Evolutionary conservation across 1,140 invertebrate species (phyloP).

Genomic region (Pseudomyrmex dendroicus): DNA sequence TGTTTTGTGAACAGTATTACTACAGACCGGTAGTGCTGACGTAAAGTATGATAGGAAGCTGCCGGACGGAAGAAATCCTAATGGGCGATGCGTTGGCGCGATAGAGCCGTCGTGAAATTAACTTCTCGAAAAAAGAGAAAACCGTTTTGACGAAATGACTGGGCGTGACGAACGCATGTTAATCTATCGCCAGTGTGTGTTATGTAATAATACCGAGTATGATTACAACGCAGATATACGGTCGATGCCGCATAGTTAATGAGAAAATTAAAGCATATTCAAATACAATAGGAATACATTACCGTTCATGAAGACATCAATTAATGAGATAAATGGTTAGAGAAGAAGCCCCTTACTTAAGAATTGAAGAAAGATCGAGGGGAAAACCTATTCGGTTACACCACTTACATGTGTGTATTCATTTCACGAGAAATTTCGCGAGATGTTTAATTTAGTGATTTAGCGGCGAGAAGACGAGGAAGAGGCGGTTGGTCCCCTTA

Average conservation of each 20-base stretch:
- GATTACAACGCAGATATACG: slow-evolving; percentile 23
- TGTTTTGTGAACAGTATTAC: not conserved
- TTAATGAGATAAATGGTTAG: no score
- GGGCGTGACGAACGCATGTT: slow-evolving; percentile 58
- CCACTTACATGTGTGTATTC: not conserved
- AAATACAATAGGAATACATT: not conserved
- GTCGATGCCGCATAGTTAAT: not conserved
- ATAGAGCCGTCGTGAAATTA: slow-evolving; percentile 50
- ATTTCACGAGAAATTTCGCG: slow-evolving; percentile 35
- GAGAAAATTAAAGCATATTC: slow-evolving; percentile 14
- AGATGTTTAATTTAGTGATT: slow-evolving; percentile 33
- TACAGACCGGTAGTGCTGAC: slow-evolving; percentile 9
- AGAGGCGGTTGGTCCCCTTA: slow-evolving; percentile 19
- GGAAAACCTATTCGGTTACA: not conserved
- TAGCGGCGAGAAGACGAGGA: not conserved
- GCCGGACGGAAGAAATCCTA: slow-evolving; percentile 48
- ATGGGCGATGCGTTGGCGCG: slow-evolving; percentile 51
- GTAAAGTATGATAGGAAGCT: slow-evolving; percentile 24
- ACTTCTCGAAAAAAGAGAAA: slow-evolving; percentile 52
- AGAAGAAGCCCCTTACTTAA: no score
- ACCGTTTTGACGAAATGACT: slow-evolving; percentile 58
- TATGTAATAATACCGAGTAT: slow-evolving; percentile 28
- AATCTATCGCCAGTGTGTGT: slow-evolving; percentile 16
- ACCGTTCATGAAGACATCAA: not conserved
- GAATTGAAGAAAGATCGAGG: no score